Conservation (phyloP, 1,140 invertebrate genomes). For the Orchesella cincta region DNA sequence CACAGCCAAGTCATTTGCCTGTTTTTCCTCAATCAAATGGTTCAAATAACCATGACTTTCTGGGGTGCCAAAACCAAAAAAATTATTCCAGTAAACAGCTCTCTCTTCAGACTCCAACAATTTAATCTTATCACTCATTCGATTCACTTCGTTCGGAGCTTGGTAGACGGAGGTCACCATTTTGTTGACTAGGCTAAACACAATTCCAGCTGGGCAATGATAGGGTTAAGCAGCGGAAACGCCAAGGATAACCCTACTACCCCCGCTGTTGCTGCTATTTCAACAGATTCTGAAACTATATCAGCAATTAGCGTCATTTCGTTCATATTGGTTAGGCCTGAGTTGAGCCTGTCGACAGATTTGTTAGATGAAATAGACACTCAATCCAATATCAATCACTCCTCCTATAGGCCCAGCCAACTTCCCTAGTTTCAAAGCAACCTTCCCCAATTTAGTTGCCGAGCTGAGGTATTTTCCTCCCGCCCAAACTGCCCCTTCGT, state of each 20-base stretch:
- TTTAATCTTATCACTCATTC: slow-evolving; percentile 23
- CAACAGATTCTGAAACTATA: not conserved
- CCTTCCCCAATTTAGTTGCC: not conserved
- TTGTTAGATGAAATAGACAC: not conserved
- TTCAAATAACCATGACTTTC: not conserved
- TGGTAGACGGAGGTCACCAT: not conserved
- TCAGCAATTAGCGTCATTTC: not conserved
- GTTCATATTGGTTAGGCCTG: not conserved
- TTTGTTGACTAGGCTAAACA: not conserved
- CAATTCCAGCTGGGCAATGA: not conserved
- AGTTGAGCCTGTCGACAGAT: not conserved
- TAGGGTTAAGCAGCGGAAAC: not conserved
- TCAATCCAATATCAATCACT: not conserved
- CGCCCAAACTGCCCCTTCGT: not conserved
- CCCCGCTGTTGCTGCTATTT: not conserved
- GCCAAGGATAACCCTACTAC: not conserved
- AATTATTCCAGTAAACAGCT: not conserved
- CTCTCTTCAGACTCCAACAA: slow-evolving; percentile 26
- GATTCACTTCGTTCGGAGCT: slow-evolving; percentile 23
- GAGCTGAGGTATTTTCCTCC: not conserved
- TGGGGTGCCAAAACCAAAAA: not conserved
- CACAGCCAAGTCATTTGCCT: too few species aligned
- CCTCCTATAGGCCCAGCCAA: not conserved
- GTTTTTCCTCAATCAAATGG: too few species aligned
- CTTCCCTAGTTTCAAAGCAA: not conserved